Evolutionary conservation across 2,113 vertebrate genomes (phyloP).

Genomic region (Lanius ludovicianus): DNA sequence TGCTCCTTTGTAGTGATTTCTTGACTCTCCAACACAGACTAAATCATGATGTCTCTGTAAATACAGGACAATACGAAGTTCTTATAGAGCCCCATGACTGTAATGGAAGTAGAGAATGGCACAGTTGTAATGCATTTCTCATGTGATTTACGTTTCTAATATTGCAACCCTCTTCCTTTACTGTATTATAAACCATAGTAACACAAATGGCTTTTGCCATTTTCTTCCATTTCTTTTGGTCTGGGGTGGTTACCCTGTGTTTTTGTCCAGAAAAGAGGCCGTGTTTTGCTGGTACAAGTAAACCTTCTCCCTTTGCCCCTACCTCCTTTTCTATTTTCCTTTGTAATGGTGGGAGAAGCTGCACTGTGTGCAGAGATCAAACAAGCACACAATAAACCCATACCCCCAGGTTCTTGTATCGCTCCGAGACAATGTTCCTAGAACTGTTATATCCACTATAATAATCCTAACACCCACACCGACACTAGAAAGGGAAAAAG

Average conservation of each 20-base stretch:
- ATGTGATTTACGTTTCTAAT: background rate
- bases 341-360: background rate
- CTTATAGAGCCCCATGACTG: background rate
- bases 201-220: background rate
- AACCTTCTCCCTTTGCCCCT: background rate
- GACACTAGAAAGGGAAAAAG: conserved; percentile 7
- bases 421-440: background rate
- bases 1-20: conserved; percentile 4
- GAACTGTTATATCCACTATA: background rate
- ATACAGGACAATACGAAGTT: background rate
- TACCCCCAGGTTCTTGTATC: background rate
- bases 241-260: background rate
- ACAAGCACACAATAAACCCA: background rate
- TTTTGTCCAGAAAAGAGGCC: background rate
- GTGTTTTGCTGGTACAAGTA: background rate
- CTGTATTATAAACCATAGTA: background rate
- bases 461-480: background rate
- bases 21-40: background rate
- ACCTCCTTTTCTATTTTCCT: background rate
- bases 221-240: background rate
- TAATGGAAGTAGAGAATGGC: background rate
- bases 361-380: background rate
- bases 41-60: background rate
- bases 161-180: background rate
- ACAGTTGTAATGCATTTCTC: background rate